Percentiles rank a stretch among this genome's conserved stretches.
These are phyloP conservation scores for Drosophila kohkoa DNA, from an alignment of 1,140 invertebrate genomes.

Conservation along the genomic window DNA sequence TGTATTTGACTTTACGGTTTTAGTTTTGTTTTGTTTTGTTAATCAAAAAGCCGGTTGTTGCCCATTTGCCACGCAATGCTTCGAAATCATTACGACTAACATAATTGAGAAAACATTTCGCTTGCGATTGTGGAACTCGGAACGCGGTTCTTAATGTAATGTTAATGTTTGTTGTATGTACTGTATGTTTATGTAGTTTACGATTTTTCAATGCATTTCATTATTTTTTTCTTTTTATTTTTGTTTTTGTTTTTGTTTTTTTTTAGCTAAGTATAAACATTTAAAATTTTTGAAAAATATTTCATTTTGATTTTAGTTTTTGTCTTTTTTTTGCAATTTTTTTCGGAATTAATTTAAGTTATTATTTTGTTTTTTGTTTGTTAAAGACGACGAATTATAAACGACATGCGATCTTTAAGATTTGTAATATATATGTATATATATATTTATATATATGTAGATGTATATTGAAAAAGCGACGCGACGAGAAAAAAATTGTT, in stretches of 20 bases:
- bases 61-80: background rate
- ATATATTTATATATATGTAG: slow-evolving; percentile 17
- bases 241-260: slow-evolving; percentile 29
- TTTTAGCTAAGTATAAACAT: slow-evolving; percentile 70
- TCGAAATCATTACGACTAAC: background rate
- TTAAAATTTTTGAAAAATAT: slow-evolving; percentile 80
- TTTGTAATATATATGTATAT: slow-evolving; percentile 18
- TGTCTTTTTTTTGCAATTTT: slow-evolving; percentile 7
- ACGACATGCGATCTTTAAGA: slow-evolving; percentile 51
- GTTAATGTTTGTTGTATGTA: slow-evolving; percentile 8
- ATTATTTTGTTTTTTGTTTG: slow-evolving; percentile 4
- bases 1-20: slow-evolving; percentile 54
- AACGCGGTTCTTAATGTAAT: slow-evolving; percentile 6
- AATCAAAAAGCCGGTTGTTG: background rate
- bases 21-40: slow-evolving; percentile 39
- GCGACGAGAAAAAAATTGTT: slow-evolving; percentile 57
- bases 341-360: background rate
- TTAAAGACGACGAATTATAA: slow-evolving; percentile 47
- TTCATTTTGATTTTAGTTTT: slow-evolving; percentile 68
- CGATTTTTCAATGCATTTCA: slow-evolving; percentile 16
- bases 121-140: background rate
- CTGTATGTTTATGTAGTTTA: slow-evolving; percentile 9
- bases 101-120: slow-evolving; percentile 1
- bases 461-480: slow-evolving; percentile 56
- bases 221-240: slow-evolving; percentile 16